Percentiles rank a stretch among this genome's conserved stretches.
phyloP scores from a whole-genome alignment of 2,797 vertebrate species.

The Manis crassicaudata region DNA sequence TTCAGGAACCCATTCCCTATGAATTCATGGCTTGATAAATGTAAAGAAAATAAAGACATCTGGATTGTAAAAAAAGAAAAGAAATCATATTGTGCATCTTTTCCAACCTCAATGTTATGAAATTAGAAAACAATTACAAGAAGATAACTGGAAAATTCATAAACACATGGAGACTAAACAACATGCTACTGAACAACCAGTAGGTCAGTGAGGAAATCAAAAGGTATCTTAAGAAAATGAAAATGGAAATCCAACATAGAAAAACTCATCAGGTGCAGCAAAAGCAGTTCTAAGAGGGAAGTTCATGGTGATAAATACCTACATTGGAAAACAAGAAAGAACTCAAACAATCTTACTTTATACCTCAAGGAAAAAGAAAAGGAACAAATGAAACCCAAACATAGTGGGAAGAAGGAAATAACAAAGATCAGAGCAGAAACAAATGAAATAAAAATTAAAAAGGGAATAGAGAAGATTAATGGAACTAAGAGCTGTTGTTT shows the following conservation, averaged over 20 bases:
- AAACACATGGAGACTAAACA: background rate
- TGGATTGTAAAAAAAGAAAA: too few relatives aligned
- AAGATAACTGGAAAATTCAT: background rate
- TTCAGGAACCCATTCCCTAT: too few relatives aligned
- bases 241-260: background rate
- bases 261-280: background rate
- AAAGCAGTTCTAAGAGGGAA: background rate
- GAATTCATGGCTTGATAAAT: too few relatives aligned
- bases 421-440: background rate
- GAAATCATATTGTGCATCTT: too few relatives aligned
- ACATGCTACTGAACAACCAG: background rate
- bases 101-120: background rate
- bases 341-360: background rate
- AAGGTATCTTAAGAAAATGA: background rate
- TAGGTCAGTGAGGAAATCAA: background rate
- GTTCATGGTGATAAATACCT: background rate
- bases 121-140: background rate
- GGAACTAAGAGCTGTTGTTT: background rate
- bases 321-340: background rate
- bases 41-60: too few relatives aligned
- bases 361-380: background rate
- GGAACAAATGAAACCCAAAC: background rate
- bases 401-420: background rate
- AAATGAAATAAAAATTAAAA: background rate
- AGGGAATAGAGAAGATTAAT: background rate